Conservation (phyloP, 2,113 vertebrate species). For the Strigops habroptila region DNA sequence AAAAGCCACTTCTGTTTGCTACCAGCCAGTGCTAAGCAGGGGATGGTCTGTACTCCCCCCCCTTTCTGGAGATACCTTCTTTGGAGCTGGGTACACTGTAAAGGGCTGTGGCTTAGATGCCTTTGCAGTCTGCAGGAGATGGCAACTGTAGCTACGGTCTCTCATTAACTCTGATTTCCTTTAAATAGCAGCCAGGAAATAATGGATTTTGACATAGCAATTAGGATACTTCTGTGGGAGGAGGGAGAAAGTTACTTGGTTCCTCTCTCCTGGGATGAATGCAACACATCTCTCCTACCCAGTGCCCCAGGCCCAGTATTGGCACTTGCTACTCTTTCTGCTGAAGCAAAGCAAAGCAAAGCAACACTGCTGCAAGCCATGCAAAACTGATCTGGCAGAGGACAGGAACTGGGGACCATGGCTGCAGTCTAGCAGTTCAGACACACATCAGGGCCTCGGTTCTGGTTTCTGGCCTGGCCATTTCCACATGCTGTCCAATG, state of each 20-base stretch:
- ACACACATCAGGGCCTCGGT: background rate
- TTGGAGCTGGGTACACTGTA: background rate
- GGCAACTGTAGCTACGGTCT: background rate
- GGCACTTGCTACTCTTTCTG: background rate
- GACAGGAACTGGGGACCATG: background rate
- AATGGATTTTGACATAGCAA: background rate
- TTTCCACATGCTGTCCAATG: background rate
- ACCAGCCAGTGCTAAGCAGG: background rate
- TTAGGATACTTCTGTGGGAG: background rate
- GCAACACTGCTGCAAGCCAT: background rate
- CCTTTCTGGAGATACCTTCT: background rate
- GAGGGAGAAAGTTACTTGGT: fast-evolving
- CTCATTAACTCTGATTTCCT: background rate
- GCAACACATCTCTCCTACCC: background rate
- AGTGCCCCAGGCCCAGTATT: background rate
- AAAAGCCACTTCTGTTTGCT: background rate
- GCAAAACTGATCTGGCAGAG: background rate
- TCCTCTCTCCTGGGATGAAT: background rate
- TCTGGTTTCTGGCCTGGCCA: background rate
- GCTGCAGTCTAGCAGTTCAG: background rate
- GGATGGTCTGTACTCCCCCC: background rate
- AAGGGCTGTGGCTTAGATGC: background rate
- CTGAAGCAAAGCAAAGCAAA: background rate
- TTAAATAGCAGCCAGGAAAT: background rate
- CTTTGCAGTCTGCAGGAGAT: background rate